Conservation (phyloP, 2,797 vertebrate species). For the Picus viridis region DNA sequence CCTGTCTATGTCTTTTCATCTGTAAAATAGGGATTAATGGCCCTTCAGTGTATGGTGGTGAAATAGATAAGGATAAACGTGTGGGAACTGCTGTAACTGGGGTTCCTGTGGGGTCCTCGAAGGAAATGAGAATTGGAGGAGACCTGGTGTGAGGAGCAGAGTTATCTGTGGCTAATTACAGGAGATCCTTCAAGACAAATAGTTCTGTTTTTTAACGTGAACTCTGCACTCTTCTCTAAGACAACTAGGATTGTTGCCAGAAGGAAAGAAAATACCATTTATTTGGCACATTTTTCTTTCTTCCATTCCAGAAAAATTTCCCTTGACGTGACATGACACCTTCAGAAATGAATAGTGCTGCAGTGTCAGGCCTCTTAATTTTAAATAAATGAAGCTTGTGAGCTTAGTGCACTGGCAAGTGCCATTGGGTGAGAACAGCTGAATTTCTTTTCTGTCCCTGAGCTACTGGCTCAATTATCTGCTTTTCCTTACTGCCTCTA, state of each 20-base stretch:
- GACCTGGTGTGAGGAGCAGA: neutral
- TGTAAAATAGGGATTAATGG: neutral
- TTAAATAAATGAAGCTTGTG: slow-evolving; percentile 53
- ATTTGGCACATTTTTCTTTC: slow-evolving; percentile 34
- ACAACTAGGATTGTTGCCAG: neutral
- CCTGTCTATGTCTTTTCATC: neutral
- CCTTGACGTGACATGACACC: slow-evolving; percentile 41
- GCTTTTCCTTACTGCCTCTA: neutral
- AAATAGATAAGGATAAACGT: slow-evolving; percentile 8
- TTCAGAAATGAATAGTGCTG: slow-evolving; percentile 44
- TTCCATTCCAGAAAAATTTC: slow-evolving; percentile 43
- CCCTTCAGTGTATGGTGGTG: neutral
- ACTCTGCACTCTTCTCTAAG: neutral
- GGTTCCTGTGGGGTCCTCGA: neutral
- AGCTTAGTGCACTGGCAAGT: slow-evolving; percentile 36
- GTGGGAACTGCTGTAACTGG: neutral
- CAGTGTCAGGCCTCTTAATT: slow-evolving; percentile 54
- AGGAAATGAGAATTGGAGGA: slow-evolving; percentile 41
- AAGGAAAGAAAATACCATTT: slow-evolving; percentile 31
- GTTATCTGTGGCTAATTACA: neutral
- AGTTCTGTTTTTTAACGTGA: neutral
- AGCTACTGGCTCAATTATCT: neutral
- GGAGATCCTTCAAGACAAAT: slow-evolving; percentile 42
- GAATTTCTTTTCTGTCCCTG: slow-evolving; percentile 37
- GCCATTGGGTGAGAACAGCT: slow-evolving; percentile 33